phyloP scores from a whole-genome alignment of 2,888 invertebrate species.

The Agrochola litura region DNA sequence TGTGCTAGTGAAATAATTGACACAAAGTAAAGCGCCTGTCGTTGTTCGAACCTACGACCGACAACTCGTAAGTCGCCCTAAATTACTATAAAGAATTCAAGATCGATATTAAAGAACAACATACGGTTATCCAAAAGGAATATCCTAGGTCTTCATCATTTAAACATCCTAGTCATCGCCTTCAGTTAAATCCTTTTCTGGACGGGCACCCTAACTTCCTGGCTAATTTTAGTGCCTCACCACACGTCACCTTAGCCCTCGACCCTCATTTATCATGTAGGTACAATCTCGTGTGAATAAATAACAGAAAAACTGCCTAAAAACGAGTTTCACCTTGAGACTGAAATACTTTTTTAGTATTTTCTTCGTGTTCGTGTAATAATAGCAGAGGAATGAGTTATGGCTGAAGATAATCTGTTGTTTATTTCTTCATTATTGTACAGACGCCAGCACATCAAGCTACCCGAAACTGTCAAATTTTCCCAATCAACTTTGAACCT shows the following conservation, averaged over 20 bases:
- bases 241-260: background rate
- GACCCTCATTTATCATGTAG: conserved; percentile 49
- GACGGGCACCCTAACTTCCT: background rate
- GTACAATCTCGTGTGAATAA: conserved; percentile 43
- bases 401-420: conserved; percentile 9
- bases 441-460: too few species aligned
- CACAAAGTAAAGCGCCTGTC: too few species aligned
- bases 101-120: background rate
- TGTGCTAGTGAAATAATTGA: too few species aligned
- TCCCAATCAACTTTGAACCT: too few species aligned
- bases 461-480: too few species aligned
- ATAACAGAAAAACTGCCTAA: conserved; percentile 41
- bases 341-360: conserved; percentile 38
- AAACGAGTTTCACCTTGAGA: conserved; percentile 57
- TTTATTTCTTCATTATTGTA: conserved; percentile 29
- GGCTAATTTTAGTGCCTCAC: background rate
- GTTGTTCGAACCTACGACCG: too few species aligned
- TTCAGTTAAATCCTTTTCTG: background rate
- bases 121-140: background rate
- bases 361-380: conserved; percentile 16
- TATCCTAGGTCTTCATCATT: background rate
- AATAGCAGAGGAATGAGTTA: conserved; percentile 27
- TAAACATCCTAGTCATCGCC: background rate
- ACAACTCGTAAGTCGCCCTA: too few species aligned
- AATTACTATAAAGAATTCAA: background rate